phyloP scores from a whole-genome alignment of 2,888 invertebrate genomes.

The Tetranychus piercei region DNA sequence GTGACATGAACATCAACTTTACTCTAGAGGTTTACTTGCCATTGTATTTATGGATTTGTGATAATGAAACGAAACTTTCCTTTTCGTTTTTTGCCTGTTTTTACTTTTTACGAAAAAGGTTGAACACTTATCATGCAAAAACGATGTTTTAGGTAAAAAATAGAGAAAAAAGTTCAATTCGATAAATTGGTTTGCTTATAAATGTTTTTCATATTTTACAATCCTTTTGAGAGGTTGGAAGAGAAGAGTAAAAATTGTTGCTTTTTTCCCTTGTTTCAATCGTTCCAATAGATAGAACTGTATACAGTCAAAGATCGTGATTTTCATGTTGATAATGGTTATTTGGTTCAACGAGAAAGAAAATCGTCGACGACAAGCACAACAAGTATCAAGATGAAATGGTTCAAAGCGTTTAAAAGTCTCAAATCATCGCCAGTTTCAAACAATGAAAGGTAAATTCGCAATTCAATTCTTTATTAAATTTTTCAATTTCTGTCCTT shows the following conservation, averaged over 20 bases:
- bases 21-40: too few species aligned
- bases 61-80: too few species aligned
- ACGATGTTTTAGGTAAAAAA: too few species aligned
- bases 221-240: neutral
- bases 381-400: slow-evolving; percentile 68
- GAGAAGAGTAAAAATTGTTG: neutral
- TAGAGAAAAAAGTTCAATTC: neutral
- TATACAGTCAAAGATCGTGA: slow-evolving; percentile 6
- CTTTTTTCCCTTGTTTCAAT: neutral
- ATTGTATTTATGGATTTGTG: too few species aligned
- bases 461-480: too few species aligned
- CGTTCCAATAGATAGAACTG: neutral
- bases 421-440: slow-evolving; percentile 42
- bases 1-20: too few species aligned
- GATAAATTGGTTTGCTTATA: neutral
- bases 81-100: too few species aligned
- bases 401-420: slow-evolving; percentile 89
- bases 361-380: slow-evolving; percentile 40
- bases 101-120: too few species aligned
- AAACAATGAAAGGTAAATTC: slow-evolving; percentile 23
- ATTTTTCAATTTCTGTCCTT: too few species aligned
- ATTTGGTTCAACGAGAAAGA: slow-evolving; percentile 8
- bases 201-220: neutral
- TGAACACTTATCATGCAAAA: too few species aligned
- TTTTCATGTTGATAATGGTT: slow-evolving; percentile 1